These are phyloP conservation scores for Campylomormyrus numenius DNA, from an alignment of 2,113 vertebrate genomes.

Conservation along the genomic window DNA sequence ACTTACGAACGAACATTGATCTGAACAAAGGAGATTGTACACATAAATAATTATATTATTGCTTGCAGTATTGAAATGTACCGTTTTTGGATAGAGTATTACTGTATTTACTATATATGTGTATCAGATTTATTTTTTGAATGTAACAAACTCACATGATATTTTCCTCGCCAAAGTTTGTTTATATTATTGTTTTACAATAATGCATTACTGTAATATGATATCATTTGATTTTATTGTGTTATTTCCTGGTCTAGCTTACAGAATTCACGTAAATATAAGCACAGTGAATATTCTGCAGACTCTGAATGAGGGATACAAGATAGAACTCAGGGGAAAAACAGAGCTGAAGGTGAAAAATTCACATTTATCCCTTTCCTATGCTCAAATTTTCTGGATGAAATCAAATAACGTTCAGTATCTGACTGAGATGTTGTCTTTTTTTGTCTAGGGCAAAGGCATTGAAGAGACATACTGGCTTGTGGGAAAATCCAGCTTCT, in stretches of 20 bases:
- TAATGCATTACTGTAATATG: not conserved
- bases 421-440: not conserved
- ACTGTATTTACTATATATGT: not conserved
- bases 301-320: constrained; percentile 76
- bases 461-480: constrained; percentile 88
- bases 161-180: not conserved
- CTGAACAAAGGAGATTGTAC: not conserved
- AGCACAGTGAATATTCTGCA: constrained; percentile 74
- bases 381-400: not conserved
- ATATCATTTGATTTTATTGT: constrained; percentile 10
- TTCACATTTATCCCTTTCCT: not conserved
- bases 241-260: constrained; percentile 59
- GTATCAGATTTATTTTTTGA: not conserved
- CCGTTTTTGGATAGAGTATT: not conserved
- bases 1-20: not conserved
- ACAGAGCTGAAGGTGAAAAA: constrained; percentile 80
- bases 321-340: constrained; percentile 75
- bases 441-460: constrained; percentile 74
- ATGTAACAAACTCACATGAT: not conserved
- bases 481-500: constrained; percentile 72
- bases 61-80: not conserved
- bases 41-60: not conserved
- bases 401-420: not conserved
- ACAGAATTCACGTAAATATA: constrained; percentile 83
- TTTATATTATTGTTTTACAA: not conserved